A percentile compares a stretch with the other conserved stretches of the same genome.
Evolutionary conservation across 1,140 invertebrate species (phyloP).

Genomic region (Cheumatopsyche charites): DNA sequence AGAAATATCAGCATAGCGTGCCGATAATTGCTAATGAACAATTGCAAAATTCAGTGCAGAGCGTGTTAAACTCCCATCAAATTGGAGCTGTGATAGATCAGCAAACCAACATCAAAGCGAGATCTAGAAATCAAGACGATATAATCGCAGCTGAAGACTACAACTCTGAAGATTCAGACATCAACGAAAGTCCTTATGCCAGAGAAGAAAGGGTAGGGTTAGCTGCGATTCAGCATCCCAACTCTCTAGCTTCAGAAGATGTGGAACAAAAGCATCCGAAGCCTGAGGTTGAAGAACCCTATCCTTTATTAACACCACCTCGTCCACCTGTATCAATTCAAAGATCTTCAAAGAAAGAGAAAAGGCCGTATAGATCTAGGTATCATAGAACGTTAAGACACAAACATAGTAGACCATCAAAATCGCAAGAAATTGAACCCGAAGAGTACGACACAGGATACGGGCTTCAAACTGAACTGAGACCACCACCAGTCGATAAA

Average conservation of each 20-base stretch:
- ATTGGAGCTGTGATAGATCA: conserved; percentile 60
- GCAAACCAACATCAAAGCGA: conserved; percentile 52
- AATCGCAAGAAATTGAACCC: neutral
- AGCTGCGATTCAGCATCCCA: conserved; percentile 53
- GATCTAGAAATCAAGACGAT: conserved; percentile 41
- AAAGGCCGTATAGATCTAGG: conserved; percentile 51
- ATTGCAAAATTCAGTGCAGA: conserved; percentile 52
- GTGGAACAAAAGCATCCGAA: conserved; percentile 53
- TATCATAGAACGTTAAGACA: conserved; percentile 49
- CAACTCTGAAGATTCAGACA: conserved; percentile 6
- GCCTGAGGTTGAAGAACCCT: conserved; percentile 53
- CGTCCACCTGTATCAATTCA: conserved; percentile 50
- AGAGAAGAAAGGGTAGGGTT: conserved; percentile 48
- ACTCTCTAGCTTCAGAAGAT: conserved; percentile 51
- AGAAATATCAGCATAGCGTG: conserved; percentile 29
- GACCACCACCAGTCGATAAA: conserved; percentile 39
- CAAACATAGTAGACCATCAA: conserved; percentile 27
- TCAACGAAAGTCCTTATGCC: conserved; percentile 29
- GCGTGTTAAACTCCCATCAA: conserved; percentile 55
- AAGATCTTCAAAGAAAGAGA: conserved; percentile 52
- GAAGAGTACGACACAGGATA: conserved; percentile 37
- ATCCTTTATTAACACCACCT: conserved; percentile 58
- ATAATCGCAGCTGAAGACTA: neutral
- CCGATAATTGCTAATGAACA: conserved; percentile 45
- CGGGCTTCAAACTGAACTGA: conserved; percentile 39